These are phyloP conservation scores for Grapholita molesta DNA, from an alignment of 1,140 invertebrate species.

Conservation along the genomic window DNA sequence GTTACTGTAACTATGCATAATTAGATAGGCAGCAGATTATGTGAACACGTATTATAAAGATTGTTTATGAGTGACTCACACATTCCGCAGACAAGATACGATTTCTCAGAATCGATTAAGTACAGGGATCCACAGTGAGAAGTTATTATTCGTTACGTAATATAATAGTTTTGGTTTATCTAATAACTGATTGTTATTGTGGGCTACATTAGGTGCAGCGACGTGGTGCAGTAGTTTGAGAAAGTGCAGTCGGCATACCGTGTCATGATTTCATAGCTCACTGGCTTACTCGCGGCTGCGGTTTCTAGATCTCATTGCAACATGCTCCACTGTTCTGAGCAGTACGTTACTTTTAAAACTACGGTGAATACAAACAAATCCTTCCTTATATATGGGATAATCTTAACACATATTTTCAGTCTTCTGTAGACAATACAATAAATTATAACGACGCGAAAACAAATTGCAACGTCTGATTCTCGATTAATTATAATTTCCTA, in stretches of 20 bases:
- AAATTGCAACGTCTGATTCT: too few relatives aligned
- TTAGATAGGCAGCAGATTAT: not conserved
- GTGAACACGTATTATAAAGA: not conserved
- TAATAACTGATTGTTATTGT: not conserved
- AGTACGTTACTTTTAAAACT: not conserved
- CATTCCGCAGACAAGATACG: not conserved
- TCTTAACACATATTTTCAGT: too few relatives aligned
- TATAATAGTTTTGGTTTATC: not conserved
- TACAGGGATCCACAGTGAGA: not conserved
- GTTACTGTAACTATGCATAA: not conserved
- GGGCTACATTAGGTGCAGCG: not conserved
- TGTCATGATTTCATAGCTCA: constrained; percentile 67
- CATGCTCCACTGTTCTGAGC: not conserved
- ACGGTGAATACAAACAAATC: not conserved
- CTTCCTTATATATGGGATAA: not conserved
- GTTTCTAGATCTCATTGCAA: constrained; percentile 51
- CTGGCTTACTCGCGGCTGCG: constrained; percentile 49
- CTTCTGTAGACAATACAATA: too few relatives aligned
- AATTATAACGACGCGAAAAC: too few relatives aligned
- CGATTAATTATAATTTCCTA: too few relatives aligned
- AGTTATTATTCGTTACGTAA: not conserved
- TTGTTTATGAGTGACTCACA: not conserved
- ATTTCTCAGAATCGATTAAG: not conserved
- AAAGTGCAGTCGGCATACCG: constrained; percentile 62
- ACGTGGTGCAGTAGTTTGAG: constrained; percentile 29